Evolutionary conservation across 2,888 invertebrate species (phyloP).

Genomic region (Odontomyia ornata): DNA sequence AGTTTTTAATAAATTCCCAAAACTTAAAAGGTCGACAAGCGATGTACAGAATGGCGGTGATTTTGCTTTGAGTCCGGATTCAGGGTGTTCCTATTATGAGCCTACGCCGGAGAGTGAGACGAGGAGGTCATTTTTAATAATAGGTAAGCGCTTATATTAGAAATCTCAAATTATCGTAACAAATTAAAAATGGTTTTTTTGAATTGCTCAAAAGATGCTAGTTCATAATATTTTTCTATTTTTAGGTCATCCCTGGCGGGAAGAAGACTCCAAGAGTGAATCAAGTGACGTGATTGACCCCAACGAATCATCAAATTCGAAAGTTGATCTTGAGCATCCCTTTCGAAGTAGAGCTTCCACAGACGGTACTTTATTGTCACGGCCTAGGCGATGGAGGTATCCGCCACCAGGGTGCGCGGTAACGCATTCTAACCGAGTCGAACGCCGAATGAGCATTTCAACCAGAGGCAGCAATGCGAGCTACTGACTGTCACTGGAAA

Average conservation of each 20-base stretch:
- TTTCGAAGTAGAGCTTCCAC: slow-evolving; percentile 81
- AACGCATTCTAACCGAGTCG: slow-evolving; percentile 67
- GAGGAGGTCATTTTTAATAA: slow-evolving; percentile 61
- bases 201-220: too few relatives aligned
- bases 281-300: slow-evolving; percentile 66
- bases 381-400: slow-evolving; percentile 70
- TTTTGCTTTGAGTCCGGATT: slow-evolving; percentile 67
- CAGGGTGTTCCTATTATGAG: slow-evolving; percentile 64
- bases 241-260: slow-evolving; percentile 71
- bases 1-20: slow-evolving; percentile 75
- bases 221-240: neutral
- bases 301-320: slow-evolving; percentile 64
- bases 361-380: slow-evolving; percentile 71
- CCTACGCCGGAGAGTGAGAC: slow-evolving; percentile 56
- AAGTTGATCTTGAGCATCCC: slow-evolving; percentile 64
- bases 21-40: slow-evolving; percentile 70
- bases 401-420: slow-evolving; percentile 65
- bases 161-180: too few relatives aligned
- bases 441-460: slow-evolving; percentile 81
- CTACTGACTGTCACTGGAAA: slow-evolving; percentile 54
- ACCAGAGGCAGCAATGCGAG: slow-evolving; percentile 67
- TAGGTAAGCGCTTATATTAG: slow-evolving; percentile 52
- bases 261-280: slow-evolving; percentile 68
- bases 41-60: slow-evolving; percentile 65
- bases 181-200: too few relatives aligned